These are phyloP conservation scores for Danionella cerebrum DNA, from an alignment of 2,113 vertebrate species.

Conservation along the genomic window DNA sequence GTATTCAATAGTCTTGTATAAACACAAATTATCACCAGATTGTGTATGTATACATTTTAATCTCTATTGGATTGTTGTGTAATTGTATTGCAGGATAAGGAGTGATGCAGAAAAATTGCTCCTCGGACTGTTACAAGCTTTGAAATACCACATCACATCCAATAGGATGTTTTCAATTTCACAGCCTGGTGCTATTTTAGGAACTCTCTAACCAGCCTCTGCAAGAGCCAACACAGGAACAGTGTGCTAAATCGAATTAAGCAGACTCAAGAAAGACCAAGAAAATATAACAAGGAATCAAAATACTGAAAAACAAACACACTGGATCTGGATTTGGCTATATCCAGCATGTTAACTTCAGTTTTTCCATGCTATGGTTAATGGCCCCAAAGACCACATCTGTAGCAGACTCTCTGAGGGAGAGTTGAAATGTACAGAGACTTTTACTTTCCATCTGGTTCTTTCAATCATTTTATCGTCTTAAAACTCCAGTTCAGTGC, in stretches of 20 bases:
- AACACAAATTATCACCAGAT: no score
- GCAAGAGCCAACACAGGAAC: constrained; percentile 18
- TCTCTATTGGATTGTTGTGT: no score
- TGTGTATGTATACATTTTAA: no score
- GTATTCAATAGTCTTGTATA: no score
- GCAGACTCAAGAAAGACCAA: constrained; percentile 29
- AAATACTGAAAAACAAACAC: constrained; percentile 36
- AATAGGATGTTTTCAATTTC: constrained; percentile 35
- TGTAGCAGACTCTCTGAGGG: constrained; percentile 2
- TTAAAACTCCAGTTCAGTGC: constrained; percentile 15
- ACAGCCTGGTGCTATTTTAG: constrained; percentile 11
- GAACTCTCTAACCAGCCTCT: constrained; percentile 6
- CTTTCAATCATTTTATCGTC: constrained; percentile 9
- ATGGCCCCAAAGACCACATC: constrained; percentile 41
- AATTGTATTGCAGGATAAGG: no score
- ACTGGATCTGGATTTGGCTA: constrained; percentile 54
- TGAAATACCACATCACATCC: constrained; percentile 19
- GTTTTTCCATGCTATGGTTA: constrained; percentile 61
- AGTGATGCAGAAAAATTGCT: not conserved
- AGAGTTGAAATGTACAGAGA: constrained; percentile 15
- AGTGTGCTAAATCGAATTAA: constrained; percentile 29
- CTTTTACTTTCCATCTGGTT: not conserved
- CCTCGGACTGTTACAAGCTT: not conserved
- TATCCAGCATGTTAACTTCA: constrained; percentile 46
- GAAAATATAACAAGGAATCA: constrained; percentile 28